Evolutionary conservation across 2,113 vertebrate genomes (phyloP).

Genomic region (Salminus brasiliensis): DNA sequence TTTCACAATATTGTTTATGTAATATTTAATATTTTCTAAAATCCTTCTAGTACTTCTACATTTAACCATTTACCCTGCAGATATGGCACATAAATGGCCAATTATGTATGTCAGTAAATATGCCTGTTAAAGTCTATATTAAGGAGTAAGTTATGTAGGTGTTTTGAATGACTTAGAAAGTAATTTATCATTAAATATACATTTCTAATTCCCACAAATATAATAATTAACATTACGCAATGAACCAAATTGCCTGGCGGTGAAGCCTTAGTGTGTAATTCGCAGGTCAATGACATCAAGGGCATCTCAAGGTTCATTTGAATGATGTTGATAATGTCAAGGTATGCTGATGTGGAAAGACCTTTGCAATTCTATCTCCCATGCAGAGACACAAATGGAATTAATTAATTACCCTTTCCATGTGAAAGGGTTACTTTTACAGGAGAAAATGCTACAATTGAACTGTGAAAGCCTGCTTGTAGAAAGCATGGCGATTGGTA

Average conservation of each 20-base stretch:
- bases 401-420: constrained; percentile 33
- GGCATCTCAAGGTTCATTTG: constrained; percentile 14
- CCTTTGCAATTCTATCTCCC: constrained; percentile 29
- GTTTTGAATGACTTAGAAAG: not conserved
- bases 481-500: not conserved
- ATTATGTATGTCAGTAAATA: too few relatives aligned
- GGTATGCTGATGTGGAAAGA: constrained; percentile 23
- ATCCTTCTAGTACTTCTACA: too few relatives aligned
- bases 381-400: constrained; percentile 34
- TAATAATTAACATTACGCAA: constrained; percentile 19
- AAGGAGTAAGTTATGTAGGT: constrained; percentile 1
- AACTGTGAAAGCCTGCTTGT: constrained; percentile 1
- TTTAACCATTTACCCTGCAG: too few relatives aligned
- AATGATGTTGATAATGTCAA: constrained; percentile 32
- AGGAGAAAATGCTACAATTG: not conserved
- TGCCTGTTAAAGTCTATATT: too few relatives aligned
- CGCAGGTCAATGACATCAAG: constrained; percentile 17
- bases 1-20: too few relatives aligned
- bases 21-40: too few relatives aligned
- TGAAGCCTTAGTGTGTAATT: not conserved
- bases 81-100: too few relatives aligned
- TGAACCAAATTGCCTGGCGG: constrained; percentile 54
- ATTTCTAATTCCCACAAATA: too few relatives aligned
- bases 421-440: constrained; percentile 7
- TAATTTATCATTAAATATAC: too few relatives aligned